These are phyloP conservation scores for Sipha flava DNA, from an alignment of 1,140 invertebrate genomes.

Conservation along the genomic window DNA sequence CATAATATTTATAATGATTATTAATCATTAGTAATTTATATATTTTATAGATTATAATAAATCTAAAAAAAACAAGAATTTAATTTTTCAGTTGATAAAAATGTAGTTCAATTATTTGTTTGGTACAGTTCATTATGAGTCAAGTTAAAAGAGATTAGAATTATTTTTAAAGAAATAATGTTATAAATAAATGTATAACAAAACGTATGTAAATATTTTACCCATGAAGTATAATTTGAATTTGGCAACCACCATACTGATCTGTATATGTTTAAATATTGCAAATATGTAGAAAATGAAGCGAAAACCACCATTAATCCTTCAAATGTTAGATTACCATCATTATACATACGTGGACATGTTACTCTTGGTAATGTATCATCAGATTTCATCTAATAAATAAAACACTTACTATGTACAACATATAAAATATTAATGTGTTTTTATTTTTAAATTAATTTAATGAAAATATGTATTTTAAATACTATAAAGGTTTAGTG, in stretches of 20 bases:
- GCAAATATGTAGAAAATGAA: constrained; percentile 61
- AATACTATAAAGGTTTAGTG: no score
- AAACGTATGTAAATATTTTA: no score
- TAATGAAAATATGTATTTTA: no score
- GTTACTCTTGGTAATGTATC: constrained; percentile 19
- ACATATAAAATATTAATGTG: not conserved
- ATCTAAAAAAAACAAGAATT: no score
- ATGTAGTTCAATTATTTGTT: no score
- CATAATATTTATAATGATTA: not conserved
- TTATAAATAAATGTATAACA: no score
- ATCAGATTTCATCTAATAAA: constrained; percentile 15
- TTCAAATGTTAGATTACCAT: constrained; percentile 78
- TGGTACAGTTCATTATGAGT: no score
- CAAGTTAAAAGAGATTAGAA: no score
- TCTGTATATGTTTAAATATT: constrained; percentile 89
- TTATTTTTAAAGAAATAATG: no score
- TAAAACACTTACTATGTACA: not conserved
- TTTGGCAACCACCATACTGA: constrained; percentile 96
- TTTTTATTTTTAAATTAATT: not conserved
- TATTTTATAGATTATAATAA: not conserved
- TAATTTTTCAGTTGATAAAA: no score
- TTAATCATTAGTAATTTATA: not conserved
- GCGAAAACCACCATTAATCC: constrained; percentile 73
- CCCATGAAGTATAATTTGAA: constrained; percentile 51
- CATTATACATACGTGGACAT: constrained; percentile 70